Conservation (phyloP, 2,797 vertebrate species). For the Thunnus albacares region DNA sequence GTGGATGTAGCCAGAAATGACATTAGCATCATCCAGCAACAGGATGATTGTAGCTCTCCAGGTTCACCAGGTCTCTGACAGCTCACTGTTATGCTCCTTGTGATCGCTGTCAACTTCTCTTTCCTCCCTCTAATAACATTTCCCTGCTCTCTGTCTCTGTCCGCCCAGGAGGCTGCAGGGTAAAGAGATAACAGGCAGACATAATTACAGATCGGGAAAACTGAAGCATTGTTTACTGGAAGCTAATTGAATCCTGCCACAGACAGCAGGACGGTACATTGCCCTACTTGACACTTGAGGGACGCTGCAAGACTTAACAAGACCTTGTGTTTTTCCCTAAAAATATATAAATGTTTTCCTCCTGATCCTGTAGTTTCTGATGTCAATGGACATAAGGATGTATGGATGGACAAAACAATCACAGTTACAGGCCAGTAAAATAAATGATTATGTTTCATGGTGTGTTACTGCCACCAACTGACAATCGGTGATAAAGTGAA, state of each 20-base stretch:
- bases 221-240: constrained; percentile 62
- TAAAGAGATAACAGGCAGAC: constrained; percentile 59
- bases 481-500: background rate
- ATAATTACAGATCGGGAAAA: constrained; percentile 64
- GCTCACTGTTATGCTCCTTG: constrained; percentile 11
- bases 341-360: constrained; percentile 11
- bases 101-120: constrained; percentile 42
- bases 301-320: constrained; percentile 18
- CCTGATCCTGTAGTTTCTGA: background rate
- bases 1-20: constrained; percentile 20
- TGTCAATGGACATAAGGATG: background rate
- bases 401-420: background rate
- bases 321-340: background rate
- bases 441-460: background rate
- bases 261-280: constrained; percentile 36
- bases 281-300: constrained; percentile 16
- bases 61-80: constrained; percentile 45
- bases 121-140: constrained; percentile 60
- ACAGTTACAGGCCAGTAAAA: background rate
- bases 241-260: constrained; percentile 69
- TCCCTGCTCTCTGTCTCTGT: constrained; percentile 31
- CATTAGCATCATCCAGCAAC: constrained; percentile 26
- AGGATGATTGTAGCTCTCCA: constrained; percentile 8
- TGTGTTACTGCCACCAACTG: constrained; percentile 2
- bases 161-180: constrained; percentile 51